Evolutionary conservation across 2,113 vertebrate species (phyloP), one percentile per base, ranked within the genome.

Genomic region (rabbit (Oryctolagus cuniculus)): DNA sequence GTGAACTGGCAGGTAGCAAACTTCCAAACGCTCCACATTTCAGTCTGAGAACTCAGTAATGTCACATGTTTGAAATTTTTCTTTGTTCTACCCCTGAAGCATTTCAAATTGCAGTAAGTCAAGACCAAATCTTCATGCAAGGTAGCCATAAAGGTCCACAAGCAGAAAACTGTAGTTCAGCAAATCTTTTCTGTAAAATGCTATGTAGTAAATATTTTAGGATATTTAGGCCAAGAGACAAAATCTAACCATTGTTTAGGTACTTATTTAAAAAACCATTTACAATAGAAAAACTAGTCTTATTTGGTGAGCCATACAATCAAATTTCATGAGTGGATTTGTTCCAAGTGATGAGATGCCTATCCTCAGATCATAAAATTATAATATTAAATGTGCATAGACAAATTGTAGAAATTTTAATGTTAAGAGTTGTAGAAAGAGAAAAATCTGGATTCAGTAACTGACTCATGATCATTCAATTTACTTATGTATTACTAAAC

Each of bases 11-110:
- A 31, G 8, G 69, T 0, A 21, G 5, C 49, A 25, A 81, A 34
- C 22, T 38, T 34, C 19, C 34, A 38, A 64, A 4, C 7, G 10
- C 2, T 5, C 36, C 2, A 0, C 24, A 19, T 4, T 6, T 12
- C 4, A 21, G 22, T 16, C 25, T 29, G 27, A 78, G 27, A 64
- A 44, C 53, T 19, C 38, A 34, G 38, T 21, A 6, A 4, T 0
- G 13, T 3, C 55, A 34, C 10, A 8, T 1, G 51, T 8, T 63
- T 17, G 10, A 0, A 29, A 17, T 7, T 49, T 5, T 49, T 2
- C 44, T 72, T 73, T 29, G 10, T 15, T 34, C 72, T 21, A 25
- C 3, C 19, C 16, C 22, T 61, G 11, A 6, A 17, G 64, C 72
- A 55, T 67, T 73, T 75, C 86, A 63, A 63, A 86, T 22, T n/a